phyloP scores from a whole-genome alignment of 2,797 vertebrate genomes.

The Amphiprion clarkii region DNA sequence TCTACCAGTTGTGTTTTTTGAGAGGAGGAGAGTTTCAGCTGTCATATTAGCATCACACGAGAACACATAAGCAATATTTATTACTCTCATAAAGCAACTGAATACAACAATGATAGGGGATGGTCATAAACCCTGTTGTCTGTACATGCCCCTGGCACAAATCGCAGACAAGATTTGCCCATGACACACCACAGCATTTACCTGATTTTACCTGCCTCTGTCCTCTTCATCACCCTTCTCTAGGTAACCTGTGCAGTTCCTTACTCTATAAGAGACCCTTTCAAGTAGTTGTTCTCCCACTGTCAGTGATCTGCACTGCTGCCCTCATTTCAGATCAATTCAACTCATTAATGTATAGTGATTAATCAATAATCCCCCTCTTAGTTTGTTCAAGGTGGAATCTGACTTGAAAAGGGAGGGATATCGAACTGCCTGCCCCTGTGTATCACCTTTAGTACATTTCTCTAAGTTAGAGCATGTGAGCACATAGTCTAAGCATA shows the following conservation, averaged over 20 bases:
- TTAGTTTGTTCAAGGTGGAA: conserved; percentile 79
- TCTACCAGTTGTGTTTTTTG: conserved; percentile 19
- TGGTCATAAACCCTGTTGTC: conserved; percentile 40
- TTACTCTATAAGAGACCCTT: conserved; percentile 17
- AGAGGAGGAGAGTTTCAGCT: conserved; percentile 39
- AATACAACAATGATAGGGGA: conserved; percentile 18
- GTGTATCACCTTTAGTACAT: conserved; percentile 42
- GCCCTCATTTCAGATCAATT: conserved; percentile 76
- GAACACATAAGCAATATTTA: conserved; percentile 51
- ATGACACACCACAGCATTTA: conserved; percentile 16
- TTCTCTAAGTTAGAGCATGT: conserved; percentile 36
- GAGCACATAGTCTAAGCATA: background rate
- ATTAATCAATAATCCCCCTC: conserved; percentile 82
- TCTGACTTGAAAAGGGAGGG: conserved; percentile 71
- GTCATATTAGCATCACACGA: conserved; percentile 56
- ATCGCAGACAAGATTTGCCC: conserved; percentile 31
- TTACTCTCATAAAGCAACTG: conserved; percentile 29
- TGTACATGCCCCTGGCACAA: conserved; percentile 27
- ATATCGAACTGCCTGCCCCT: conserved; percentile 61
- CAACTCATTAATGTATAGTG: conserved; percentile 80
- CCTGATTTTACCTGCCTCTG: conserved; percentile 26
- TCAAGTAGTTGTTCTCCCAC: conserved; percentile 32
- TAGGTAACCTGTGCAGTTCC: conserved; percentile 13
- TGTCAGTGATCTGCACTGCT: conserved; percentile 62
- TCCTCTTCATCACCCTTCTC: conserved; percentile 10